Evolutionary conservation across 2,888 invertebrate genomes (phyloP).

Genomic region (Archips xylosteana): DNA sequence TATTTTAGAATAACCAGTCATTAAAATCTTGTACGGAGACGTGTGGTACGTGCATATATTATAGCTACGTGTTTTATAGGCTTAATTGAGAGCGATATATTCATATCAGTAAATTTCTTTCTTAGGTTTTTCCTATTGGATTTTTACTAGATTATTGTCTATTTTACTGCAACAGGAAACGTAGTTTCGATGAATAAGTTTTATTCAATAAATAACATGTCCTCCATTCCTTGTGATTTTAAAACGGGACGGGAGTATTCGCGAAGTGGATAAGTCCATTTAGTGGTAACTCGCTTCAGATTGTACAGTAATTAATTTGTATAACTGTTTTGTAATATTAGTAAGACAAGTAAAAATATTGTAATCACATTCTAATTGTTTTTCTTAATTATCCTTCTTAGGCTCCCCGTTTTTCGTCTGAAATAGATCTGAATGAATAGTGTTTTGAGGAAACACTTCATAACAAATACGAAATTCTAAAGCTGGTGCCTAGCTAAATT

Average conservation of each 20-base stretch:
- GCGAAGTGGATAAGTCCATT: slow-evolving; percentile 50
- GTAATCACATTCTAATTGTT: slow-evolving; percentile 50
- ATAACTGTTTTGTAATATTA: slow-evolving; percentile 80
- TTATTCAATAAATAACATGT: slow-evolving; percentile 1
- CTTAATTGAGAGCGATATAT: background rate
- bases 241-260: slow-evolving; percentile 7
- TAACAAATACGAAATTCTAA: too few species aligned
- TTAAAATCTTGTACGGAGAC: background rate
- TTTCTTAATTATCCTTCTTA: background rate
- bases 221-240: slow-evolving; percentile 2
- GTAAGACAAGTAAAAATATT: slow-evolving; percentile 71
- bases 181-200: background rate
- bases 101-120: slow-evolving; percentile 18
- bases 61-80: background rate
- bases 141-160: background rate
- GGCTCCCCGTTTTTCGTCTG: background rate
- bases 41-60: background rate
- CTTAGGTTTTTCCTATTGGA: slow-evolving; percentile 8
- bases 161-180: background rate
- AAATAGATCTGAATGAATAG: background rate
- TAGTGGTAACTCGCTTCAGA: slow-evolving; percentile 65
- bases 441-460: too few species aligned
- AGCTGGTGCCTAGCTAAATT: too few species aligned
- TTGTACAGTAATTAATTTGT: slow-evolving; percentile 80
- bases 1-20: too few species aligned